These are phyloP conservation scores for Thamnaconus septentrionalis DNA, from an alignment of 2,113 vertebrate genomes.

Conservation along the genomic window DNA sequence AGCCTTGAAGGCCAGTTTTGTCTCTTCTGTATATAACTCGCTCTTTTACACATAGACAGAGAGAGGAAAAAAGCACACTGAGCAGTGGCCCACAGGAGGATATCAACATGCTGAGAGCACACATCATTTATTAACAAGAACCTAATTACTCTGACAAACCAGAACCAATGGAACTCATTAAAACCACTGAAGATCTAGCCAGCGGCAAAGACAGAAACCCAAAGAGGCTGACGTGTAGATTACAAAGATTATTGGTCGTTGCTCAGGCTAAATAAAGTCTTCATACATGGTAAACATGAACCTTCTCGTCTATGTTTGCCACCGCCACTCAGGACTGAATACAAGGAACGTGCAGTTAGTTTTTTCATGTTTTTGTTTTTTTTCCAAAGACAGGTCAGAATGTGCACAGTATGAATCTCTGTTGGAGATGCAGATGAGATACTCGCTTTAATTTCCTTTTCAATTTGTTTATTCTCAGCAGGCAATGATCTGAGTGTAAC, in stretches of 20 bases:
- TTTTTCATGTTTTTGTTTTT: no score
- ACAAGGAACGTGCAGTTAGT: no score
- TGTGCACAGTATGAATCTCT: no score
- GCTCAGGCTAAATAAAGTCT: not conserved
- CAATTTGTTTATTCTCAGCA: no score
- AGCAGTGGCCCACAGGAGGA: slow-evolving; percentile 38
- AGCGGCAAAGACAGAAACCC: not conserved
- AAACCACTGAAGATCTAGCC: slow-evolving; percentile 66
- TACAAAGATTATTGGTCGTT: not conserved
- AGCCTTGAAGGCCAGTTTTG: not conserved
- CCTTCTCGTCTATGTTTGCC: no score
- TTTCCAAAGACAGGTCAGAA: no score
- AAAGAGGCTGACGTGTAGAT: no score
- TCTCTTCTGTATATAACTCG: slow-evolving; percentile 8
- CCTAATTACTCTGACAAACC: slow-evolving; percentile 70
- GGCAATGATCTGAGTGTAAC: no score
- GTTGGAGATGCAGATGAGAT: no score
- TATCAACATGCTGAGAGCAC: slow-evolving; percentile 68
- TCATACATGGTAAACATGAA: not conserved
- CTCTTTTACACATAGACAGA: not conserved
- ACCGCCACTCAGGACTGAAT: no score
- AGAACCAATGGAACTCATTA: slow-evolving; percentile 77
- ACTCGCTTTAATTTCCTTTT: no score
- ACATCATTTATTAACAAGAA: slow-evolving; percentile 71
- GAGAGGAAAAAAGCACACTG: not conserved